A percentile compares a stretch with the other conserved stretches of the same genome.
These are phyloP conservation scores for Andrena hattorfiana DNA, from an alignment of 2,888 invertebrate genomes.

Conservation along the genomic window DNA sequence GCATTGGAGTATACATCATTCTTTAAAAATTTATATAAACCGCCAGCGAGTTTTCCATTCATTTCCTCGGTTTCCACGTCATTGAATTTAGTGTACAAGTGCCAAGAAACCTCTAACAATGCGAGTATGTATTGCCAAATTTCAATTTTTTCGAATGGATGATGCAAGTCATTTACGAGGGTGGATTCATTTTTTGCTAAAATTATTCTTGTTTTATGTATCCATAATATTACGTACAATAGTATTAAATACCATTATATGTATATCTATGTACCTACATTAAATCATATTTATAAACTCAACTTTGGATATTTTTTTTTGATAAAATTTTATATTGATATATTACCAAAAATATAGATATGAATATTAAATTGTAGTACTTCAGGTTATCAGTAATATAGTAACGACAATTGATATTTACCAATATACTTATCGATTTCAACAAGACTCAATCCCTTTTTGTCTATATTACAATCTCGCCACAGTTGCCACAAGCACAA, in stretches of 20 bases:
- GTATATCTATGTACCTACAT: too few species aligned
- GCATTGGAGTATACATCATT: slow-evolving; percentile 85
- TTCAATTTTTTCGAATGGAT: slow-evolving; percentile 88
- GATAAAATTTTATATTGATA: too few species aligned
- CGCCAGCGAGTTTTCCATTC: slow-evolving; percentile 86
- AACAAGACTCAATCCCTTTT: slow-evolving; percentile 86
- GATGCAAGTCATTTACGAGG: slow-evolving; percentile 84
- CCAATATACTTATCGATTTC: slow-evolving; percentile 86
- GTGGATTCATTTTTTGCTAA: slow-evolving; percentile 63
- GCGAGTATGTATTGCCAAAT: slow-evolving; percentile 88
- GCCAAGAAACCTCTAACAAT: slow-evolving; percentile 86
- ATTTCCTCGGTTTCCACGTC: slow-evolving; percentile 83
- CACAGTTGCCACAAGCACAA: slow-evolving; percentile 88
- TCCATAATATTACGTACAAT: not conserved
- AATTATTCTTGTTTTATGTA: not conserved
- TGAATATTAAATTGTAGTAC: not conserved
- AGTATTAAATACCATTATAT: too few species aligned
- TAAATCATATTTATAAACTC: too few species aligned
- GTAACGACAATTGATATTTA: slow-evolving; percentile 19
- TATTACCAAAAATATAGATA: too few species aligned
- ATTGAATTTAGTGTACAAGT: slow-evolving; percentile 84
- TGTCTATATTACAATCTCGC: slow-evolving; percentile 86
- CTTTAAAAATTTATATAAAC: slow-evolving; percentile 86
- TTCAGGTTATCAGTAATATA: not conserved
- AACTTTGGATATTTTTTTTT: not conserved